phyloP scores from a whole-genome alignment of 35 echinoderm and acorn worm species.

The Anneissia japonica region DNA sequence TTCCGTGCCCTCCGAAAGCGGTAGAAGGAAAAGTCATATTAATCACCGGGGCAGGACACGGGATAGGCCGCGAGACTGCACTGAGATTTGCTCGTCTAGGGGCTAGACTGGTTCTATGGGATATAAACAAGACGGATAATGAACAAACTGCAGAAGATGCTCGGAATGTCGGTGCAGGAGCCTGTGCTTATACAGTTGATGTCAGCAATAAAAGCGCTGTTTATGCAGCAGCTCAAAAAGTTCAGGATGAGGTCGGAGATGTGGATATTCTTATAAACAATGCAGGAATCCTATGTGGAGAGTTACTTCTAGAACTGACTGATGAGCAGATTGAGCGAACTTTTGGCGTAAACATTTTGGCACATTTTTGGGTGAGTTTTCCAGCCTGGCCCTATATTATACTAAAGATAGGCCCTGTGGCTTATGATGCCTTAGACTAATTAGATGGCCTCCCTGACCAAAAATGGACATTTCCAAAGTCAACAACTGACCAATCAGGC shows the following conservation, averaged over 20 bases:
- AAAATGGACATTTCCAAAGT: too few relatives aligned
- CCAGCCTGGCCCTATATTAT: too few relatives aligned
- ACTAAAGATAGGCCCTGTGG: too few relatives aligned
- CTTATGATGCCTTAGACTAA: too few relatives aligned
- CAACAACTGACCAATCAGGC: too few relatives aligned
- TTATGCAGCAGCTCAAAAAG: conserved; percentile 32
- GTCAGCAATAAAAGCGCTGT: conserved; percentile 56
- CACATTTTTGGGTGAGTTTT: conserved; percentile 67
- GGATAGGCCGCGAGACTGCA: conserved; percentile 52
- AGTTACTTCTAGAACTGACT: conserved; percentile 38
- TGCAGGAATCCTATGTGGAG: conserved; percentile 54
- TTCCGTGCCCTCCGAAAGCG: conserved; percentile 31
- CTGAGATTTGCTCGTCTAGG: conserved; percentile 45
- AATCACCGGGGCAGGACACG: conserved; percentile 70
- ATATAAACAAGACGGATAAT: conserved; percentile 74
- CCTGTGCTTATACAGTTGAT: conserved; percentile 65
- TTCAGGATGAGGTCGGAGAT: conserved; percentile 54
- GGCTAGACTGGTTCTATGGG: conserved; percentile 74
- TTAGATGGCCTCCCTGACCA: too few relatives aligned
- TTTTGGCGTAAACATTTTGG: conserved; percentile 51
- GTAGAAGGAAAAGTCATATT: conserved; percentile 44
- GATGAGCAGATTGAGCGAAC: conserved; percentile 49
- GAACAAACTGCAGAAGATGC: conserved; percentile 53
- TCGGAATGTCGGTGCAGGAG: conserved; percentile 15
- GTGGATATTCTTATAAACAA: conserved; percentile 78